These are phyloP conservation scores for Dysdera silvatica DNA, from an alignment of 1,140 invertebrate genomes.

Conservation along the genomic window DNA sequence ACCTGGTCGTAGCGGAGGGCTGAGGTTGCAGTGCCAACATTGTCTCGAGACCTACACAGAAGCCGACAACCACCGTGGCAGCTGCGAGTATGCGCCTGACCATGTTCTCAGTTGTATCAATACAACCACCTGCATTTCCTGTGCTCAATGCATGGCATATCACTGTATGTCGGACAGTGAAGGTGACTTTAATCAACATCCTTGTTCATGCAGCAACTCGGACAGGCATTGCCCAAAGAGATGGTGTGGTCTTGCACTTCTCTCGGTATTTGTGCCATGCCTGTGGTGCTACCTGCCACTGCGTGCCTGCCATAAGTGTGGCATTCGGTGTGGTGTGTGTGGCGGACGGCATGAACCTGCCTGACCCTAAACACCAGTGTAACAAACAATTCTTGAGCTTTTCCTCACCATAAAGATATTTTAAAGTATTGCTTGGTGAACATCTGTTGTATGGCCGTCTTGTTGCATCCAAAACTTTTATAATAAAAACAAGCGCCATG, in stretches of 20 bases:
- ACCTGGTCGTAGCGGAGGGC: constrained; percentile 22
- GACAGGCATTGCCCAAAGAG: constrained; percentile 52
- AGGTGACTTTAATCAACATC: constrained; percentile 59
- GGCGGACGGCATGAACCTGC: constrained; percentile 64
- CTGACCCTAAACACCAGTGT: too few relatives aligned
- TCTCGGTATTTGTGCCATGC: constrained; percentile 82
- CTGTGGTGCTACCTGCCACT: constrained; percentile 86
- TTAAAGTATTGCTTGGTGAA: too few relatives aligned
- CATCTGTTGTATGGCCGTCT: too few relatives aligned
- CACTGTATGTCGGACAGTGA: constrained; percentile 84
- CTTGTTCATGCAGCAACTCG: constrained; percentile 60
- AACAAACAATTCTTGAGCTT: too few relatives aligned
- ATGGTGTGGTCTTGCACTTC: constrained; percentile 75
- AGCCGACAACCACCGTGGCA: constrained; percentile 70
- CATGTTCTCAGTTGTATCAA: constrained; percentile 69
- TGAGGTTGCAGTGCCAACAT: constrained; percentile 44
- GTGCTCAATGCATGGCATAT: constrained; percentile 77
- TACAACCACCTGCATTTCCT: constrained; percentile 66
- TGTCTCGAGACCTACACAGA: constrained; percentile 51
- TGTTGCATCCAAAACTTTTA: too few relatives aligned
- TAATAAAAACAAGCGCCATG: too few relatives aligned
- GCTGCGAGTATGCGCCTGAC: constrained; percentile 83
- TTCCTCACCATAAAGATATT: too few relatives aligned
- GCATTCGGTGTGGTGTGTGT: constrained; percentile 64
- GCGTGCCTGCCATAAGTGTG: constrained; percentile 71